Base-by-base conservation (phyloP, 2,888 invertebrate species). In the Lasioglossum marginatum region DNA sequence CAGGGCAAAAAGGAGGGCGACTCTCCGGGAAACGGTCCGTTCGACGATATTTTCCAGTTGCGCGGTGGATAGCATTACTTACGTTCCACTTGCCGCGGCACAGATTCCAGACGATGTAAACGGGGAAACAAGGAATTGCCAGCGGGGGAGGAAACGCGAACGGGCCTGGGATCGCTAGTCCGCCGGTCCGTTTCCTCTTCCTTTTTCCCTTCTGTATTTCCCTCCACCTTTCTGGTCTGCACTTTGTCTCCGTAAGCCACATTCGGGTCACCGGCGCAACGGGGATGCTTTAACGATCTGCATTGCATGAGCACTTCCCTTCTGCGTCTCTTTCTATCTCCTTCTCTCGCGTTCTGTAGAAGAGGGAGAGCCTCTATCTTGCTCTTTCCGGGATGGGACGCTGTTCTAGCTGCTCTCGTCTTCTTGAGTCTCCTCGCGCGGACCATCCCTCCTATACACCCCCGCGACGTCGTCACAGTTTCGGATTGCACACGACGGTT, bases 241-340 rank as follows among this genome's bases (percentile, higher is more conserved):
- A 83, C 90, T 92, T 88, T 92, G 90, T 90, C 91, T 89, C 87
- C 87, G 86, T 83, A 88, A 89, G 89, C 91, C 91, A 86, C 92
- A 92, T 92, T 90, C 89, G 86, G 92, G 92, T 93, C 92, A 91
- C 89, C 90, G 84, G 88, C 82, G 87, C 87, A 70, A 70, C 79
- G 88, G 87, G 88, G 88, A 82, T 87, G 89, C 91, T 91, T 92
- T 90, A 92, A 92, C 92, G 91, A 93, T 93, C 90, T 90, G 92
- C 91, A 92, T 93, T 91, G 87, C 92, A 92, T 87, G 91, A 92
- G 89, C 89, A 85, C 88, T 89, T 89, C 77, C 88, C 85, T 84
- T 70, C 82, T 34, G 66, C 66, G 48, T 31, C 52, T 68, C 31
- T 31, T 31, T 63, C 63, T 14, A 14, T 63, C 27, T 63, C 63